Evolutionary conservation across 2,888 invertebrate genomes (phyloP).

Genomic region (Miltochrista miniata): DNA sequence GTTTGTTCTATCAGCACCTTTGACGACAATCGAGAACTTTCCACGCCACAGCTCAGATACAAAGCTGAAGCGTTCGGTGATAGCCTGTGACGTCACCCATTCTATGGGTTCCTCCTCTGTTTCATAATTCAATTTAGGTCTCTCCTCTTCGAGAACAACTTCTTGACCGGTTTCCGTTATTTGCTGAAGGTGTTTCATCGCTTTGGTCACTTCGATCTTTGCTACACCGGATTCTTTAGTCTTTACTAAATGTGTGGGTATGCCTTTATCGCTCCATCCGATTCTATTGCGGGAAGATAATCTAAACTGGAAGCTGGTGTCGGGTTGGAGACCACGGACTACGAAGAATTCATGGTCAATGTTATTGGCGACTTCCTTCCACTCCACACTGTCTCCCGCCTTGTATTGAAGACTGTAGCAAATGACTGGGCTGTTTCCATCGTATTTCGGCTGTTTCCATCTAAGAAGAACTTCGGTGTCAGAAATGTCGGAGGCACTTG

Average conservation of each 20-base stretch:
- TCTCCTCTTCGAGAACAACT: slow-evolving; percentile 85
- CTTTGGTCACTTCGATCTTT: slow-evolving; percentile 91
- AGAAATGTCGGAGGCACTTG: slow-evolving; percentile 91
- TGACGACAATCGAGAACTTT: slow-evolving; percentile 93
- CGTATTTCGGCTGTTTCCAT: slow-evolving; percentile 97
- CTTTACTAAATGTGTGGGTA: slow-evolving; percentile 89
- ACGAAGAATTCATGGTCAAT: slow-evolving; percentile 97
- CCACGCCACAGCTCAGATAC: slow-evolving; percentile 94
- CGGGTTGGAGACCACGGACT: slow-evolving; percentile 89
- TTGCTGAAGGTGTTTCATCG: slow-evolving; percentile 93
- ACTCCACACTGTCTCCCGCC: slow-evolving; percentile 89
- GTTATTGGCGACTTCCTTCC: slow-evolving; percentile 93
- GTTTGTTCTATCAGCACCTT: slow-evolving; percentile 88
- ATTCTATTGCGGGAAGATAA: slow-evolving; percentile 95
- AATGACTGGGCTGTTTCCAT: slow-evolving; percentile 94
- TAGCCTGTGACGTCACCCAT: slow-evolving; percentile 87
- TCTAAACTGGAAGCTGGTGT: slow-evolving; percentile 94
- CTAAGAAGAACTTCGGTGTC: slow-evolving; percentile 93
- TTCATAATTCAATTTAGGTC: slow-evolving; percentile 88
- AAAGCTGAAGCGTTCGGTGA: slow-evolving; percentile 91
- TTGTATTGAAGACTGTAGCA: slow-evolving; percentile 96
- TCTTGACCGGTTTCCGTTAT: slow-evolving; percentile 92
- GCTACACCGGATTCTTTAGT: slow-evolving; percentile 87
- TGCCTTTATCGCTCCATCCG: slow-evolving; percentile 96
- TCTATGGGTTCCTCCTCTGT: slow-evolving; percentile 89